Conservation (phyloP, 2,888 invertebrate species). For the Agrilus biguttatus region DNA sequence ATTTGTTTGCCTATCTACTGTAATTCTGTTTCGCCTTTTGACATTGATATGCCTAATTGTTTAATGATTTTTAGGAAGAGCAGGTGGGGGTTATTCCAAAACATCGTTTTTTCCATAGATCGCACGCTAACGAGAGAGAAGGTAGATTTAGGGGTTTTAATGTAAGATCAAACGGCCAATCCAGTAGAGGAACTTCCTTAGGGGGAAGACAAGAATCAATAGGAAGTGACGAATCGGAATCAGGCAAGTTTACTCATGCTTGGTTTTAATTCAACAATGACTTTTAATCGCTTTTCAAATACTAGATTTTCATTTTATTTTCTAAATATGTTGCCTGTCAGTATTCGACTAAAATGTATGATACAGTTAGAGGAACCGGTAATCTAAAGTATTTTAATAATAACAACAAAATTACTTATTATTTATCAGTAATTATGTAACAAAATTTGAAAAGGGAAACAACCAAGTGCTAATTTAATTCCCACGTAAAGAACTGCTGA, state of each 20-base stretch:
- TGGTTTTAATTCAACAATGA: neutral
- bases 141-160: slow-evolving; percentile 25
- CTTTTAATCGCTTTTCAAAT: too few relatives aligned
- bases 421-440: too few relatives aligned
- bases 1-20: too few relatives aligned
- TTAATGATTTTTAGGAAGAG: slow-evolving; percentile 33
- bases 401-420: too few relatives aligned
- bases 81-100: slow-evolving; percentile 42
- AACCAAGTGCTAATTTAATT: too few relatives aligned
- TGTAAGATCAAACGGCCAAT: slow-evolving; percentile 26
- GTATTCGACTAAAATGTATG: too few relatives aligned
- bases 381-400: too few relatives aligned
- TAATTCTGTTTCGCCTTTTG: neutral
- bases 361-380: too few relatives aligned
- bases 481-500: too few relatives aligned
- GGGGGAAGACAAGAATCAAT: slow-evolving; percentile 29
- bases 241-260: slow-evolving; percentile 18
- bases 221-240: slow-evolving; percentile 35
- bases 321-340: too few relatives aligned
- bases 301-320: too few relatives aligned
- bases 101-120: slow-evolving; percentile 25
- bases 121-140: slow-evolving; percentile 29
- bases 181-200: slow-evolving; percentile 27
- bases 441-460: too few relatives aligned
- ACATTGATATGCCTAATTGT: neutral